Evolutionary conservation across 2,113 vertebrate genomes (phyloP).

Genomic region (Bostrychus sinensis): DNA sequence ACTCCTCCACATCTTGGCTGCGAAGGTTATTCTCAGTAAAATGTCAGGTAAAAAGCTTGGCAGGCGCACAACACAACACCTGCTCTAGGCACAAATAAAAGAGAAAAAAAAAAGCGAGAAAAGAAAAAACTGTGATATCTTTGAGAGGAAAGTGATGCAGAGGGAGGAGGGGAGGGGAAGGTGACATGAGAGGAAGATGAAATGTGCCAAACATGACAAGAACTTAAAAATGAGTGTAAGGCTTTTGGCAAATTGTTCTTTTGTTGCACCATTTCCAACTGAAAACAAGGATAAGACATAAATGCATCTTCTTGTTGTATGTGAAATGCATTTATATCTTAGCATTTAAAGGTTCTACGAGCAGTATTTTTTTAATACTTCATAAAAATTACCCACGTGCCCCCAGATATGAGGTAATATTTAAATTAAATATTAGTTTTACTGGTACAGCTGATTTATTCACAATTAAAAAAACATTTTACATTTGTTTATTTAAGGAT

Average conservation of each 20-base stretch:
- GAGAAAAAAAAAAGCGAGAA: conserved; percentile 12
- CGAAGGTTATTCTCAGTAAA: conserved; percentile 12
- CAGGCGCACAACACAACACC: conserved; percentile 28
- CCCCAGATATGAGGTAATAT: too few relatives aligned
- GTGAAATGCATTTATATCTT: background rate
- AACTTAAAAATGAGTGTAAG: background rate
- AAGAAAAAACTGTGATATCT: conserved; percentile 1
- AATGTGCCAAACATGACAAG: background rate
- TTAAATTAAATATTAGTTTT: too few relatives aligned
- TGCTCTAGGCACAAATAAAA: conserved; percentile 20
- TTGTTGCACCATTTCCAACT: background rate
- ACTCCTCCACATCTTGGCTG: background rate
- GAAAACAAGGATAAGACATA: background rate
- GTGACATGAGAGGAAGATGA: conserved; percentile 4
- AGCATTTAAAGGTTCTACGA: too few relatives aligned
- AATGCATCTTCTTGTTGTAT: too few relatives aligned
- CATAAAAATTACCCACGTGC: too few relatives aligned
- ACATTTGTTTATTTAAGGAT: too few relatives aligned
- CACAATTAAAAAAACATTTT: too few relatives aligned
- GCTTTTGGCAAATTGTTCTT: background rate
- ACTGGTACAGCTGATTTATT: too few relatives aligned
- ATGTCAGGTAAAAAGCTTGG: conserved; percentile 11
- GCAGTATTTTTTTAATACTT: too few relatives aligned
- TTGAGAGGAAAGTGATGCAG: background rate
- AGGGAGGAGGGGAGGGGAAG: conserved; percentile 1